Evolutionary conservation across 2,888 invertebrate genomes (phyloP), one percentile per base, ranked within the genome.

Genomic region (Julus scandinavius): DNA sequence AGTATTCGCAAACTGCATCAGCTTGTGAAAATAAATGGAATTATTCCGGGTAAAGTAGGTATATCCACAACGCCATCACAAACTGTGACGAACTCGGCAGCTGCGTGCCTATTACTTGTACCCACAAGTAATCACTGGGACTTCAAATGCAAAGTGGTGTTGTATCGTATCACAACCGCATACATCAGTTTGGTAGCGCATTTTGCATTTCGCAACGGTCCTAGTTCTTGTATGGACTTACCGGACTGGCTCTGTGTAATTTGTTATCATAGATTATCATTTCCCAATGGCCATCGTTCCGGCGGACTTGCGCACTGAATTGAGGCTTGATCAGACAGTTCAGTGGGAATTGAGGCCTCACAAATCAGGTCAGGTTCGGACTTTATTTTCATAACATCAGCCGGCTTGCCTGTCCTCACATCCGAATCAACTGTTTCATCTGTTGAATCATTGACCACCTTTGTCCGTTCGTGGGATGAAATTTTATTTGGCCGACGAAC

Each of bases 11-110:
- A 20, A 0, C 38, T 6, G 38, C 7, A 20, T 38, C 80, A 11
- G 38, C 20, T 80, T 80, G 29, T 80, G 80, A 80, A 80, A 80
- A 80, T 80, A 80, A 80, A 80, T 80, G 80, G 80, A 80, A 80
- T 80, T 72, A 80, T 38, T 80, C 29, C 38, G 80, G 80, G 80
- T 80, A 80, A 80, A 29, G 80, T 80, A 80, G 80, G 38, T 80
- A 38, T 80, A 80, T 80, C 80, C 80, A 80, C 80, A 29, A 80
- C 80, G 15, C 80, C 80, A 80, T 80, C 80, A 80, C 80, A 72
- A 9, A 72, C 11, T 72, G 72, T 72, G 72, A 72, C 13, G 29
- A 6, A 29, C 5, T 80, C 80, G 11, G 29, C 20, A 29, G 29
- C 80, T 13, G 38, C 13, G 80, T 38, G 80, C 80, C 80, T 80